phyloP scores from a whole-genome alignment of 1,140 invertebrate species.

The Dendroctonus valens region DNA sequence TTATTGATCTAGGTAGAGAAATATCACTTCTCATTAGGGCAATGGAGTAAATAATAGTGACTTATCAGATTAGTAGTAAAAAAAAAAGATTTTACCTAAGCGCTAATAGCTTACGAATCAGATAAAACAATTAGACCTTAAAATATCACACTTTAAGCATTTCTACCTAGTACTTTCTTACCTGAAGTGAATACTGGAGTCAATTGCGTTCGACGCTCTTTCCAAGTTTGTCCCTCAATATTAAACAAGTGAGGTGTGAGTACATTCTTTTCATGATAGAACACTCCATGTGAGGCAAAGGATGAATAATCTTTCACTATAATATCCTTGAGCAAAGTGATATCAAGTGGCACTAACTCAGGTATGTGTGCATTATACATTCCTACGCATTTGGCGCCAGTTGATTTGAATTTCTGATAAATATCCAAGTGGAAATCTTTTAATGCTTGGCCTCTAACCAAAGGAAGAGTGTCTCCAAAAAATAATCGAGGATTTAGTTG shows the following conservation, averaged over 20 bases:
- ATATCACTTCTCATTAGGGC: no score
- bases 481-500: constrained; percentile 17
- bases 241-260: constrained; percentile 53
- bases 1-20: no score
- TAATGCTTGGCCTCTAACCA: not conserved
- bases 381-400: constrained; percentile 1
- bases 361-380: constrained; percentile 2
- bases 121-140: no score
- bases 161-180: constrained; percentile 30
- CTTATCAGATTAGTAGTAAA: no score
- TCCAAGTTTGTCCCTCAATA: constrained; percentile 53
- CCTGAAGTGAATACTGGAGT: constrained; percentile 54
- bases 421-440: not conserved
- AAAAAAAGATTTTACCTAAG: no score
- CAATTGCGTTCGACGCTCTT: constrained; percentile 50
- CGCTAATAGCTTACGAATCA: no score
- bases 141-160: no score
- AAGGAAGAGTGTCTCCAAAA: constrained; percentile 4
- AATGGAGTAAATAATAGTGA: no score
- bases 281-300: constrained; percentile 28
- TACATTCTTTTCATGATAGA: constrained; percentile 51
- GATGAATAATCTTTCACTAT: constrained; percentile 22
- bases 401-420: not conserved
- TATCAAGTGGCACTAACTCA: not conserved
- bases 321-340: constrained; percentile 3